phyloP scores from a whole-genome alignment of 2,797 vertebrate species.

The Phoebastria nigripes region DNA sequence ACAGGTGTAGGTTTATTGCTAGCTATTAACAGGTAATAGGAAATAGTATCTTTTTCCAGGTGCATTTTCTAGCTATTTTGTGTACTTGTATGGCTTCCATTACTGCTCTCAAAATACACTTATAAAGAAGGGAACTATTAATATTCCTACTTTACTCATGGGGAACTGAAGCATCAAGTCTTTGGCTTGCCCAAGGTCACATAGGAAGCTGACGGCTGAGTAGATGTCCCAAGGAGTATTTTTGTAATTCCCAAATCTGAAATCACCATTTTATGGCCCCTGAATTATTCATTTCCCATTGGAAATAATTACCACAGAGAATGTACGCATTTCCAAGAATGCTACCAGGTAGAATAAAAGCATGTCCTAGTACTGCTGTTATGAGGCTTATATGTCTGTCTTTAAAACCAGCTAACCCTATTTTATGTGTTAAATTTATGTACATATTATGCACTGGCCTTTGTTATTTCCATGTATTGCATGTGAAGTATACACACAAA shows the following conservation, averaged over 20 bases:
- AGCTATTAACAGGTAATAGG: neutral
- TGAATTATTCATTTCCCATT: conserved; percentile 17
- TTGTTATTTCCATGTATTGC: neutral
- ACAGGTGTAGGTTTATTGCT: neutral
- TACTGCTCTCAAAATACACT: neutral
- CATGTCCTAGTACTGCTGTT: neutral
- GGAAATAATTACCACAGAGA: neutral
- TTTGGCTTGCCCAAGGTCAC: neutral
- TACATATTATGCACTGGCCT: neutral
- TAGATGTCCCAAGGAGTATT: neutral
- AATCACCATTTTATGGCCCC: neutral
- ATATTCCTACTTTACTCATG: neutral
- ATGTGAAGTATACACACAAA: neutral
- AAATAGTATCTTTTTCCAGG: neutral
- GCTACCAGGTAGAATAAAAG: neutral
- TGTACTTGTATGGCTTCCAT: neutral
- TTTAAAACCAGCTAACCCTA: neutral
- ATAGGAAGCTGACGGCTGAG: neutral
- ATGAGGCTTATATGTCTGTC: neutral
- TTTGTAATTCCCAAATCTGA: neutral
- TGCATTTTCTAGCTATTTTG: neutral
- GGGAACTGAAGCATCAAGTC: neutral
- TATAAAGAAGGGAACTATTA: neutral
- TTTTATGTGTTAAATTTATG: neutral
- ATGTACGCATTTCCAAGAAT: neutral